Conservation (phyloP, 2,797 vertebrate species). For the Paramormyrops hopkinsi region DNA sequence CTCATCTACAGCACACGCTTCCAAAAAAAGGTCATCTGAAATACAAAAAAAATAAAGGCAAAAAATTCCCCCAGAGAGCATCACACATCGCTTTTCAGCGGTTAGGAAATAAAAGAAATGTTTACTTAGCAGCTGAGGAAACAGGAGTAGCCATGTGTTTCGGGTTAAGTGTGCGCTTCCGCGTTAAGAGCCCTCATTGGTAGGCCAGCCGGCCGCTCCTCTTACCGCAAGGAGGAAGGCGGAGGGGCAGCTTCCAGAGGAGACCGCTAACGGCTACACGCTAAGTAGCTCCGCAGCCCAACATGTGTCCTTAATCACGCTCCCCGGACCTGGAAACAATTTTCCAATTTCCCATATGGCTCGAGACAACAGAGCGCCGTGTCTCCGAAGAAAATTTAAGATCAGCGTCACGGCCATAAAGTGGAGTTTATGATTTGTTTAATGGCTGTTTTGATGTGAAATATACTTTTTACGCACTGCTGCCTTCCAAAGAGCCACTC, state of each 20-base stretch:
- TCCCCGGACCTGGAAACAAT: slow-evolving; percentile 76
- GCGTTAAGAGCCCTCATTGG: slow-evolving; percentile 55
- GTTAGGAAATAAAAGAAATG: slow-evolving; percentile 65
- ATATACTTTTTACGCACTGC: slow-evolving; percentile 69
- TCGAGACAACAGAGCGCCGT: slow-evolving; percentile 68
- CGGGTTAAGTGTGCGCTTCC: slow-evolving; percentile 75
- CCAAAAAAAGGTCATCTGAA: slow-evolving; percentile 35
- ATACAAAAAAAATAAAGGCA: not conserved
- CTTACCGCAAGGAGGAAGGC: slow-evolving; percentile 51
- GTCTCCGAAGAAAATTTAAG: slow-evolving; percentile 67
- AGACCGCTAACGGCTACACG: slow-evolving; percentile 57
- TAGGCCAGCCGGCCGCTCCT: slow-evolving; percentile 50
- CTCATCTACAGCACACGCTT: slow-evolving; percentile 37
- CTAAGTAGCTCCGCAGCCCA: slow-evolving; percentile 59
- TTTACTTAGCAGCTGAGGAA: slow-evolving; percentile 85
- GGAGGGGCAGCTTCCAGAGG: slow-evolving; percentile 52
- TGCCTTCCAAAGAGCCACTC: slow-evolving; percentile 67
- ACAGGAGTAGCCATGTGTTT: slow-evolving; percentile 81
- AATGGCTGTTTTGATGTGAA: slow-evolving; percentile 70
- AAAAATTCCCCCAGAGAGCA: slow-evolving; percentile 30
- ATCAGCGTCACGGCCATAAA: slow-evolving; percentile 59
- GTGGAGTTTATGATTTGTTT: slow-evolving; percentile 71
- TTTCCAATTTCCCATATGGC: slow-evolving; percentile 82
- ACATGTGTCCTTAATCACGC: slow-evolving; percentile 86
- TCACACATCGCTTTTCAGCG: slow-evolving; percentile 51